Conservation (phyloP, 2,113 vertebrate genomes). For the Platysteira castanea region DNA sequence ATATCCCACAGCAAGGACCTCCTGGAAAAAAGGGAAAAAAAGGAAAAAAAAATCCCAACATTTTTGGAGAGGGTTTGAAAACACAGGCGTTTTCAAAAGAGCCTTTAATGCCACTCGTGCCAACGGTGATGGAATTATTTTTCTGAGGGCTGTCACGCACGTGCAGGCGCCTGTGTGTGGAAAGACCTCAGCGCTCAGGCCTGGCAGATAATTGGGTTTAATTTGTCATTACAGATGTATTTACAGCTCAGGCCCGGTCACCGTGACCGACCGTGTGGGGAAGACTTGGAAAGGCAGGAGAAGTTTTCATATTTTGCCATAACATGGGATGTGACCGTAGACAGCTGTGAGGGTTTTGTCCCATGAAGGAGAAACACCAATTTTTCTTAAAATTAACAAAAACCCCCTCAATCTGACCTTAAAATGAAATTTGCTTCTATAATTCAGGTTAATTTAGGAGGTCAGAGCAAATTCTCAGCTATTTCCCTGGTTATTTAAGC, state of each 20-base stretch:
- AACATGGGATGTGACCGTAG: background rate
- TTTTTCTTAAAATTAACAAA: background rate
- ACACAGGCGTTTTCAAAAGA: fast-evolving
- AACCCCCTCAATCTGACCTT: fast-evolving
- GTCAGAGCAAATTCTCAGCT: background rate
- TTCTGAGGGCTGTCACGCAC: background rate
- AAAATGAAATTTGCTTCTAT: background rate
- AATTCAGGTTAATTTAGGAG: background rate
- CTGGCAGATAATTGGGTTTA: conserved; percentile 33
- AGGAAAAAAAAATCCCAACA: fast-evolving
- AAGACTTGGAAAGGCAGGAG: background rate
- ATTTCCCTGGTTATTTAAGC: background rate
- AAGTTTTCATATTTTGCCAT: background rate
- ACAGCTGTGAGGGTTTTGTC: background rate
- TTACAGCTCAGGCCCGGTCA: background rate
- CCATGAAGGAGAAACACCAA: fast-evolving
- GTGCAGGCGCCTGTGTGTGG: background rate
- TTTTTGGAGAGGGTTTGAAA: background rate
- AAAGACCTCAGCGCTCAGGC: background rate
- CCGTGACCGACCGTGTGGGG: background rate
- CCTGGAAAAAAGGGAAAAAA: background rate
- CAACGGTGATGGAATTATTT: background rate
- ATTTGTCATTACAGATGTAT: conserved; percentile 39
- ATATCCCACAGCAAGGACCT: background rate
- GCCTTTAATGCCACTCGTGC: background rate